Conservation (phyloP, 2,797 vertebrate species). For the Zenarchopterus dispar region DNA sequence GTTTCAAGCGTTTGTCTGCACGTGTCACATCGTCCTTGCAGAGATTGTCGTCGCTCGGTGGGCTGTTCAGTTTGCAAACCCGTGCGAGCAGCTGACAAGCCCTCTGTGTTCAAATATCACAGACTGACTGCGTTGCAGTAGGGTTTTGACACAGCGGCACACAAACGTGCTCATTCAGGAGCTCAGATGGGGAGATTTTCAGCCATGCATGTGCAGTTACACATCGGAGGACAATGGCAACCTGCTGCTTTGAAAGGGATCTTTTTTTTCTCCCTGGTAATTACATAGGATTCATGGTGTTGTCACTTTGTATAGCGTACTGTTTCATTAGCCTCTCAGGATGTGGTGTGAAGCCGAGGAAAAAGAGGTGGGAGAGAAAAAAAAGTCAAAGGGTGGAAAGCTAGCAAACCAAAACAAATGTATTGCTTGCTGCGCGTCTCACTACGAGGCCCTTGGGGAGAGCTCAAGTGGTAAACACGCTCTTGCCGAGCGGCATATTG, state of each 20-base stretch:
- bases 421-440: constrained; percentile 11
- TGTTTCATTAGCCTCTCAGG: constrained; percentile 37
- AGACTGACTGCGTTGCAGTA: constrained; percentile 18
- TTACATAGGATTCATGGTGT: constrained; percentile 31
- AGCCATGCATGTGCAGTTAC: neutral
- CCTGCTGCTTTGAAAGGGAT: constrained; percentile 13
- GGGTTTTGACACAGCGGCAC: constrained; percentile 6
- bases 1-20: neutral
- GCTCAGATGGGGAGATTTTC: constrained; percentile 11
- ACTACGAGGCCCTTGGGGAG: constrained; percentile 35
- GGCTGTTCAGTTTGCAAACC: constrained; percentile 48
- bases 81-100: constrained; percentile 48
- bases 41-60: constrained; percentile 48
- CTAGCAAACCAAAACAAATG: constrained; percentile 41
- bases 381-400: constrained; percentile 18
- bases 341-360: constrained; percentile 4
- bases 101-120: constrained; percentile 46
- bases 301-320: constrained; percentile 5
- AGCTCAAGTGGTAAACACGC: constrained; percentile 48
- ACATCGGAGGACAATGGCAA: neutral
- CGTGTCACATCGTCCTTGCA: constrained; percentile 51
- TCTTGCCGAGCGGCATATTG: constrained; percentile 36
- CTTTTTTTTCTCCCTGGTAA: constrained; percentile 23
- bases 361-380: neutral
- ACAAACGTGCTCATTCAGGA: neutral